Conservation (phyloP, 2,888 invertebrate genomes). For the Apamea crenata region DNA sequence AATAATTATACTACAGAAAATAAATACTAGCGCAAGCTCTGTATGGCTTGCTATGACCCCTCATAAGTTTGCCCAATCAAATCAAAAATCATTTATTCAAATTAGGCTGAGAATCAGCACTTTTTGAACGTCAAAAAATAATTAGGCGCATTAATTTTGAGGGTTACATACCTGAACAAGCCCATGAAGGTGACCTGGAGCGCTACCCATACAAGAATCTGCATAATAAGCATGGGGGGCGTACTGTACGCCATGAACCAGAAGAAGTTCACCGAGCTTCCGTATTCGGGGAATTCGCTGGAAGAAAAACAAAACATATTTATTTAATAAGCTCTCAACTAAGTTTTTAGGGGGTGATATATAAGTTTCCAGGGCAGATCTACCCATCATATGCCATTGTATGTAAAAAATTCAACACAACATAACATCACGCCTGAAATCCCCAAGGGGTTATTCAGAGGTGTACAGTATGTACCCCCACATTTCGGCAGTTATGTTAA, state of each 20-base stretch:
- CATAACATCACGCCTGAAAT: too few species aligned
- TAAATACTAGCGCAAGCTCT: background rate
- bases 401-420: too few species aligned
- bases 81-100: too few species aligned
- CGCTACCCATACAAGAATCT: slow-evolving; percentile 94
- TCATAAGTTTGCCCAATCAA: too few species aligned
- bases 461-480: too few species aligned
- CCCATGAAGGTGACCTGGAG: slow-evolving; percentile 96
- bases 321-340: background rate
- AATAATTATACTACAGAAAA: background rate
- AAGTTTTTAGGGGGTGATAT: background rate
- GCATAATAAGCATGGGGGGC: slow-evolving; percentile 95
- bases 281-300: slow-evolving; percentile 89
- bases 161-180: slow-evolving; percentile 89
- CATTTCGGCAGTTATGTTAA: background rate
- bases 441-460: too few species aligned
- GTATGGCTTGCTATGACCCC: too few species aligned
- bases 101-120: too few species aligned
- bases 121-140: too few species aligned
- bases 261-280: slow-evolving; percentile 93
- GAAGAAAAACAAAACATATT: slow-evolving; percentile 29
- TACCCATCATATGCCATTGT: too few species aligned
- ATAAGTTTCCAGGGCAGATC: background rate
- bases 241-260: slow-evolving; percentile 96
- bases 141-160: background rate